These are phyloP conservation scores for Melipona beecheii DNA, from an alignment of 2,888 invertebrate genomes.

Conservation along the genomic window DNA sequence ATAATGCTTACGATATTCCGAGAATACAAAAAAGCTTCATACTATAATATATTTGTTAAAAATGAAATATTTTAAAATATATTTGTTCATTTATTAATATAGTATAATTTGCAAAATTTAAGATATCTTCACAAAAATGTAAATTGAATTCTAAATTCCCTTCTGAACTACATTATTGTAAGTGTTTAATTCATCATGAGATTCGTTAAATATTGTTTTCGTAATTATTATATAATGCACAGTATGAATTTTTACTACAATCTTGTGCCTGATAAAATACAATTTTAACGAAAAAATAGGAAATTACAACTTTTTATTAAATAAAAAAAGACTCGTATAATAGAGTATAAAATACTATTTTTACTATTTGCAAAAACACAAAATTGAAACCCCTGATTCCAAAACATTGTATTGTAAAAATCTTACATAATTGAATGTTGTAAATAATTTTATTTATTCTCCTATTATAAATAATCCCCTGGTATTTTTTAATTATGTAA, in stretches of 20 bases:
- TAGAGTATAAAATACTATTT: slow-evolving; percentile 22
- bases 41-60: background rate
- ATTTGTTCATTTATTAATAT: slow-evolving; percentile 53
- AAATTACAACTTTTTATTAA: slow-evolving; percentile 3
- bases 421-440: slow-evolving; percentile 23
- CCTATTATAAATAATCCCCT: slow-evolving; percentile 31
- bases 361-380: slow-evolving; percentile 12
- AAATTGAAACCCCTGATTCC: slow-evolving; percentile 63
- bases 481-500: slow-evolving; percentile 16
- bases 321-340: background rate
- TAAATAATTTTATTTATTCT: slow-evolving; percentile 56
- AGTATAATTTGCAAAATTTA: slow-evolving; percentile 50
- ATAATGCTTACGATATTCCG: slow-evolving; percentile 41
- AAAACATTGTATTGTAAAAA: slow-evolving; percentile 44
- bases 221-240: slow-evolving; percentile 7
- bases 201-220: slow-evolving; percentile 5
- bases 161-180: slow-evolving; percentile 11
- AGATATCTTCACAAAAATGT: slow-evolving; percentile 45
- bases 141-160: background rate
- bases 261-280: slow-evolving; percentile 28
- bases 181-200: slow-evolving; percentile 3
- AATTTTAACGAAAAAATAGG: slow-evolving; percentile 32
- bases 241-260: slow-evolving; percentile 35
- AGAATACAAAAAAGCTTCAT: slow-evolving; percentile 21
- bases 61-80: slow-evolving; percentile 33